A percentile compares a stretch with the other conserved stretches of the same genome.
phyloP scores from a whole-genome alignment of 2,888 invertebrate species.

The Agrenia bidenticulata region DNA sequence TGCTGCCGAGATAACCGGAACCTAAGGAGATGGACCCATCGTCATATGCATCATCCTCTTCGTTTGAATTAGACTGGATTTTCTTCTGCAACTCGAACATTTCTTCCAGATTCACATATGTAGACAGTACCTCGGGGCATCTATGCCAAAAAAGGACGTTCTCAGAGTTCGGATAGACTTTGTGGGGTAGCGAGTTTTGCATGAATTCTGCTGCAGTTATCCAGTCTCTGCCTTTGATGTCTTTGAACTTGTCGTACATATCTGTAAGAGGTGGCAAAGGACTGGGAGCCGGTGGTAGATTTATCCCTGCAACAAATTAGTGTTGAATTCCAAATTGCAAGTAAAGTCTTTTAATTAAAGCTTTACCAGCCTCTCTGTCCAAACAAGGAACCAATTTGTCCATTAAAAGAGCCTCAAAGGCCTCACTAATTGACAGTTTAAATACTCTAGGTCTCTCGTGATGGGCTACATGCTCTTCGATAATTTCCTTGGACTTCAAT shows the following conservation, averaged over 20 bases:
- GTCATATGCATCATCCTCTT: neutral
- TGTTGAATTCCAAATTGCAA: neutral
- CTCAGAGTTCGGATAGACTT: slow-evolving; percentile 22
- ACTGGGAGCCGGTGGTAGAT: slow-evolving; percentile 41
- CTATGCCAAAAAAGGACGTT: slow-evolving; percentile 40
- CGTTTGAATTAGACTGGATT: neutral
- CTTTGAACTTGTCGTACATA: slow-evolving; percentile 40
- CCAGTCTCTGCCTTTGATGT: slow-evolving; percentile 31
- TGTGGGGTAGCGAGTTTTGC: slow-evolving; percentile 30
- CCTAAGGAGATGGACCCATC: slow-evolving; percentile 2
- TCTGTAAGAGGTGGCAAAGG: slow-evolving; percentile 44
- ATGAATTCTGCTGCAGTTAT: slow-evolving; percentile 40
- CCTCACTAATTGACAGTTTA: slow-evolving; percentile 27
- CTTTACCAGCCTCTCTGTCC: slow-evolving; percentile 23
- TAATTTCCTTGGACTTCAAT: too few species aligned
- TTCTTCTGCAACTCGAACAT: slow-evolving; percentile 16
- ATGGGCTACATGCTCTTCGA: neutral
- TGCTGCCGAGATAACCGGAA: too few species aligned
- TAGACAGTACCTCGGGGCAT: slow-evolving; percentile 27
- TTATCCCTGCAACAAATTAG: slow-evolving; percentile 27
- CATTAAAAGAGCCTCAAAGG: slow-evolving; percentile 34
- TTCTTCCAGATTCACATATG: slow-evolving; percentile 21
- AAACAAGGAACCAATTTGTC: slow-evolving; percentile 41
- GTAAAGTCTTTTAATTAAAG: neutral
- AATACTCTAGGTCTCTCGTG: neutral